These are phyloP conservation scores for Anguilla megastoma DNA, from an alignment of 2,797 vertebrate genomes.

Conservation along the genomic window DNA sequence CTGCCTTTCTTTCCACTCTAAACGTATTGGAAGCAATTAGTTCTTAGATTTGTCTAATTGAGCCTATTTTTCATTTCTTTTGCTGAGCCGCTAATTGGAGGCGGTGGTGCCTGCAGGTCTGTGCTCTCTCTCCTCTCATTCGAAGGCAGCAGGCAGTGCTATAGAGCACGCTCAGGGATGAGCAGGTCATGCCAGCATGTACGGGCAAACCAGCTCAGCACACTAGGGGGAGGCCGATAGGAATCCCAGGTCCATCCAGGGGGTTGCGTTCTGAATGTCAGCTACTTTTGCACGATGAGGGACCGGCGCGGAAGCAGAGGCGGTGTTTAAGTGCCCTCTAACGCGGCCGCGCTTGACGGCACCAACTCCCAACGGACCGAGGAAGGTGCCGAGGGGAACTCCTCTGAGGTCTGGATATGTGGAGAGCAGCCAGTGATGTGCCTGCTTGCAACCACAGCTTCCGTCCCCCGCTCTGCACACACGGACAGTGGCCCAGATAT, in stretches of 20 bases:
- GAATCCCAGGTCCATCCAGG: background rate
- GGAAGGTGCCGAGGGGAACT: background rate
- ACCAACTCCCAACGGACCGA: background rate
- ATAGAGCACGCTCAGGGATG: background rate
- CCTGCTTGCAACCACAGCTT: background rate
- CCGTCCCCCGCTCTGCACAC: conserved; percentile 27
- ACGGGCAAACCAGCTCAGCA: conserved; percentile 27
- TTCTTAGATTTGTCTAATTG: conserved; percentile 45
- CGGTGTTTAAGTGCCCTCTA: background rate
- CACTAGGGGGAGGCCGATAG: background rate
- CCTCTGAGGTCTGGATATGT: background rate
- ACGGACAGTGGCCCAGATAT: conserved; percentile 7
- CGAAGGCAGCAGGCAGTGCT: background rate
- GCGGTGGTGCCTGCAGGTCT: conserved; percentile 32
- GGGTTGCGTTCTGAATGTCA: background rate
- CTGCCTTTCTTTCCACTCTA: conserved; percentile 30
- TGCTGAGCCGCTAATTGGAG: conserved; percentile 28
- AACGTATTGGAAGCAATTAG: conserved; percentile 43
- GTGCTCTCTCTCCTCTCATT: background rate
- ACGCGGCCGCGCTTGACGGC: background rate
- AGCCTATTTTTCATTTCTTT: conserved; percentile 42
- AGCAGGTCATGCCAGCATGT: conserved; percentile 14
- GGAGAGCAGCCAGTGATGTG: background rate
- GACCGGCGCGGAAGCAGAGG: background rate
- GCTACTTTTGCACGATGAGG: background rate